Evolutionary conservation across 2,113 vertebrate genomes (phyloP), one percentile per base, ranked within the genome.

Genomic region (Scartelaos histophorus): DNA sequence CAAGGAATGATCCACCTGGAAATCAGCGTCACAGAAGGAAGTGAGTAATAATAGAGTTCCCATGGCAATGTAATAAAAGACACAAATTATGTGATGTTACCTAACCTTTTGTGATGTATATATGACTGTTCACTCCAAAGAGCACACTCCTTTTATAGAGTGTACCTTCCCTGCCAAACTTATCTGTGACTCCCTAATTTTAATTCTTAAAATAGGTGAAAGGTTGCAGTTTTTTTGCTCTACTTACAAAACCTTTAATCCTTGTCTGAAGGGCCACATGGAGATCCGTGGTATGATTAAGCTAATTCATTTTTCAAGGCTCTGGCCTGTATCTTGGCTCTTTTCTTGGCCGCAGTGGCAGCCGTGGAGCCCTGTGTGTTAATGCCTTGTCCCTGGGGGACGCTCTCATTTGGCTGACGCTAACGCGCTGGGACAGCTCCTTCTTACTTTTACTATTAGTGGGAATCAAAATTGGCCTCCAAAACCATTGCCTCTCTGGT

Each of bases 1-100:
- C 94, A 95, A 76, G 96, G 96, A 53, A 93, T 97, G 0, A 94
- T 98, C 57, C 96, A 98, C 75, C 87, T 98, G 16, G 96, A 98
- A 85, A 94, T 94, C 81, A 95, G 91, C 66, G 85, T 95, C 53
- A 81, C 91, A 54, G 95, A 97, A 75, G 94, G 95, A 81, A 82
- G 96, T 98, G 92, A 97, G 96, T 97, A 84, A 67, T 66, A 29
- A 60, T 49, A 0, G 35, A 46, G 35, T 61, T 71, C 34, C 69
- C 24, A 34, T n/a, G 38, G 38, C 16, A n/a, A 61, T n/a, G n/a
- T 21, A 13, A 66, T 46, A 66, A 47, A 45, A 47, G 65, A 15
- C 21, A 21, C 46, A 12, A 66, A 15, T 66, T 22, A 24, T 47
- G 5, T 66, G 21, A 66, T 16, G 65, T 47, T 24, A 7, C 4